These are phyloP conservation scores for Hemistola chrysoprasaria DNA, from an alignment of 2,888 invertebrate genomes.

Conservation along the genomic window DNA sequence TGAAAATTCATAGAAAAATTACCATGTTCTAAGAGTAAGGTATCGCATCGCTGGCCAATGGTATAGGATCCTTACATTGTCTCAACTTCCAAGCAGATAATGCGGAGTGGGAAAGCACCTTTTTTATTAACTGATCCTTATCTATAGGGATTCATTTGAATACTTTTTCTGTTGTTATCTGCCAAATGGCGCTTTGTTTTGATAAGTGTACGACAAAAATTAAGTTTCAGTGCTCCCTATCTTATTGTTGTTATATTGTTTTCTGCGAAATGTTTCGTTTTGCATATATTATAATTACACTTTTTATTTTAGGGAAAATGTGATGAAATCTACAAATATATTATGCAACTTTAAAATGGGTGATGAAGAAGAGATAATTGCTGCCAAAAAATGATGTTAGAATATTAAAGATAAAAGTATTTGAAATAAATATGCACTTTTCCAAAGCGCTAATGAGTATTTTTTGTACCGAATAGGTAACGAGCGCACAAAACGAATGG, in stretches of 20 bases:
- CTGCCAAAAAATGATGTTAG: too few relatives aligned
- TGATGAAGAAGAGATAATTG: too few relatives aligned
- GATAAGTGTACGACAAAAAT: conserved; percentile 35
- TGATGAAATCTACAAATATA: too few relatives aligned
- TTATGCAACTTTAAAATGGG: too few relatives aligned
- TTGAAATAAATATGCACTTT: too few relatives aligned
- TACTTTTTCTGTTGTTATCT: conserved; percentile 61
- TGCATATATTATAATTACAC: conserved; percentile 8
- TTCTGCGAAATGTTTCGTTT: conserved; percentile 16
- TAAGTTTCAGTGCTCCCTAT: conserved; percentile 14
- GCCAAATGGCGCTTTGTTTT: conserved; percentile 39
- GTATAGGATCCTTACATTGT: conserved; percentile 47
- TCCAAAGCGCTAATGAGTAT: too few relatives aligned
- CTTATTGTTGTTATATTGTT: conserved; percentile 26
- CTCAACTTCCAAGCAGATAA: conserved; percentile 52
- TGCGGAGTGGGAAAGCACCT: conserved; percentile 44
- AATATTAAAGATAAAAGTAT: too few relatives aligned
- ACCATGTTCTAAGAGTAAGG: too few relatives aligned
- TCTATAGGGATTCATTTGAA: conserved; percentile 68
- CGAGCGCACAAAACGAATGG: background rate
- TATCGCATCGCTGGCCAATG: conserved; percentile 10
- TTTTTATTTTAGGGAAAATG: too few relatives aligned
- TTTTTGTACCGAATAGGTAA: too few relatives aligned
- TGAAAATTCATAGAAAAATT: too few relatives aligned
- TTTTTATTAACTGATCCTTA: conserved; percentile 61